phyloP scores from a whole-genome alignment of 2,113 vertebrate species.

The Oceanites oceanicus region DNA sequence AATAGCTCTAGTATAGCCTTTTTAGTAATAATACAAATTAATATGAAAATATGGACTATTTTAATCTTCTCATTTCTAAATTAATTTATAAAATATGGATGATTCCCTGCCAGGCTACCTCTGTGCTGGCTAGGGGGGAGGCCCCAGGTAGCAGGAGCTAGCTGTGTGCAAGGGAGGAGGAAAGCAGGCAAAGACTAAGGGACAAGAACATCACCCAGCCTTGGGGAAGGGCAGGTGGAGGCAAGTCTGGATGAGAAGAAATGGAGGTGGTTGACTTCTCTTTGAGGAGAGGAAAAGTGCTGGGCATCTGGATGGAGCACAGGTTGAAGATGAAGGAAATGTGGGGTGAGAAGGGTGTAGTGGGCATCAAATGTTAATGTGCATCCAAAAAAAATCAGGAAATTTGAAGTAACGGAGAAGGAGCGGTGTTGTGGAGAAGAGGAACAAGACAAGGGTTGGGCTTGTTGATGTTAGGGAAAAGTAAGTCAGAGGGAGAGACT shows the following conservation, averaged over 20 bases:
- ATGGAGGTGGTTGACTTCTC: not conserved
- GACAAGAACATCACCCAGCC: not conserved
- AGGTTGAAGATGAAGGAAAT: not conserved
- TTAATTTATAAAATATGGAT: constrained; percentile 29
- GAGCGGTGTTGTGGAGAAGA: not conserved
- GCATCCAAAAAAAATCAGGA: not conserved
- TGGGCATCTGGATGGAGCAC: not conserved
- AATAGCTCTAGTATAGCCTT: constrained; percentile 9
- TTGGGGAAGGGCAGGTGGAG: not conserved
- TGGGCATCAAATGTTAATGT: accelerated
- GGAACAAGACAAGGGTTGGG: not conserved
- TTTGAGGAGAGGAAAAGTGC: not conserved
- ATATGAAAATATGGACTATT: not conserved
- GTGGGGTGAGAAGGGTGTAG: not conserved
- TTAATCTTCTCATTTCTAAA: not conserved
- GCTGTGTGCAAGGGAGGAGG: accelerated
- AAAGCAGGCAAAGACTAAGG: not conserved
- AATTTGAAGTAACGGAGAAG: not conserved
- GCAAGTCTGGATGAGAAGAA: not conserved
- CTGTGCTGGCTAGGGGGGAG: not conserved
- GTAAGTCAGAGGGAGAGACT: constrained; percentile 12
- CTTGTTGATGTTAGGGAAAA: not conserved
- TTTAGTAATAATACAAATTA: not conserved
- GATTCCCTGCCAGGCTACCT: not conserved
- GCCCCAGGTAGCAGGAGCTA: not conserved